Percentiles rank a stretch among this genome's conserved stretches.
These are phyloP conservation scores for Stictocephala bisonia DNA, from an alignment of 2,888 invertebrate genomes.

Conservation along the genomic window DNA sequence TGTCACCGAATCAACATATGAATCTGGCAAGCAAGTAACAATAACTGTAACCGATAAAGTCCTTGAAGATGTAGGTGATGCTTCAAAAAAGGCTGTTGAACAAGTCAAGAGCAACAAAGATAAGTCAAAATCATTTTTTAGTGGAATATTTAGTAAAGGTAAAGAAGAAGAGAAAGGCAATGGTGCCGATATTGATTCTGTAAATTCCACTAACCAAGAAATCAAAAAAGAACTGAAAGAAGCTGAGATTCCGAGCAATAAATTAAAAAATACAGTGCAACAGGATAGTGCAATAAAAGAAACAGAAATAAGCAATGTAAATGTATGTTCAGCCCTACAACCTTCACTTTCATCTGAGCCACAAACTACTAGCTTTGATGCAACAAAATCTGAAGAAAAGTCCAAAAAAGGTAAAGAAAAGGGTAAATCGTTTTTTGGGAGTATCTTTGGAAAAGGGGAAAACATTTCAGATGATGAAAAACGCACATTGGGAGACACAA, in stretches of 20 bases:
- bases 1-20: no score
- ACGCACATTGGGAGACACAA: background rate
- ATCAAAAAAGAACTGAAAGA: no score
- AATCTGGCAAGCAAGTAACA: no score
- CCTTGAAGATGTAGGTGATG: background rate
- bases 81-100: background rate
- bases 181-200: background rate
- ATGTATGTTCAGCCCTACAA: no score
- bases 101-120: background rate
- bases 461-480: background rate
- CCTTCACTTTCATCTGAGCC: no score
- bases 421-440: background rate
- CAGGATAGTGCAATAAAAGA: no score
- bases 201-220: no score
- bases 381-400: no score
- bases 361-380: no score
- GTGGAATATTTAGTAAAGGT: conserved; percentile 17
- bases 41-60: conserved; percentile 8
- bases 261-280: no score
- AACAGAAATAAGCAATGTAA: no score
- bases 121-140: conserved; percentile 16
- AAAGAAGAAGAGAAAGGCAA: background rate
- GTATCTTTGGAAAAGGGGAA: background rate
- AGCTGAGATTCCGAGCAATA: no score
- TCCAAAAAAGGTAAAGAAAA: background rate